Base-by-base conservation (phyloP, 2,797 vertebrate genomes). In the Tangara arthus region DNA sequence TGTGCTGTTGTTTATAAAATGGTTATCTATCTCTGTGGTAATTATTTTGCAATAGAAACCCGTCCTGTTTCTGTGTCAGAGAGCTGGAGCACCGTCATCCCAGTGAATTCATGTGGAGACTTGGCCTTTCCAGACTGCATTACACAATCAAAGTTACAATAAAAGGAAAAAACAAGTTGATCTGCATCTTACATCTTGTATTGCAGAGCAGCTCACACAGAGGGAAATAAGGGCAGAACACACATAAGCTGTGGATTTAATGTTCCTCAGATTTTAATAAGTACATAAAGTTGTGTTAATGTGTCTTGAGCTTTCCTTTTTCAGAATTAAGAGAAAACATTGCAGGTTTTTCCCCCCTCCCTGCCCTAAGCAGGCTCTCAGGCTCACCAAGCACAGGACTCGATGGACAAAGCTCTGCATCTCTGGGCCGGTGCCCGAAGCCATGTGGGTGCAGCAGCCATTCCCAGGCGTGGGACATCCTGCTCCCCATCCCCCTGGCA, bases 261-360 rank as follows among this genome's bases (percentile, higher is more conserved):
- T 2, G 20, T 39, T 63, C 41, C 66, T 73, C 2, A 0, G 50
- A 71, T 82, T 87, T 77, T 53, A 66, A 28, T 42, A 18, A 1
- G 1, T 46, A 53, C 0, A 0, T 34, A 24, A 82, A 68, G 23
- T 28, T 49, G 16, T 12, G 27, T 37, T 91, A 60, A 83, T 53
- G 35, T 90, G 8, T 82, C 46, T 68, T 30, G 59, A 93, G 77
- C 65, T 93, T 93, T 93, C 87, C 37, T 78, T 91, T 90, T 86
- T 12, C 95, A 96, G 91, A 66, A 39, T 17, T 75, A 37, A 39
- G 8, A 41, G 65, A 35, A 78, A 87, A 9, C 35, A 15, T 1
- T 12, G 76, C 32, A 28, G 44, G 4, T 37, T 2, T 34, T 34
- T 32, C 35, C 10, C 5, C 5, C n/a, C 16, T 32, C 35, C 2